Base-by-base conservation (phyloP, 1,140 invertebrate species). In the Eumaeus atala region DNA sequence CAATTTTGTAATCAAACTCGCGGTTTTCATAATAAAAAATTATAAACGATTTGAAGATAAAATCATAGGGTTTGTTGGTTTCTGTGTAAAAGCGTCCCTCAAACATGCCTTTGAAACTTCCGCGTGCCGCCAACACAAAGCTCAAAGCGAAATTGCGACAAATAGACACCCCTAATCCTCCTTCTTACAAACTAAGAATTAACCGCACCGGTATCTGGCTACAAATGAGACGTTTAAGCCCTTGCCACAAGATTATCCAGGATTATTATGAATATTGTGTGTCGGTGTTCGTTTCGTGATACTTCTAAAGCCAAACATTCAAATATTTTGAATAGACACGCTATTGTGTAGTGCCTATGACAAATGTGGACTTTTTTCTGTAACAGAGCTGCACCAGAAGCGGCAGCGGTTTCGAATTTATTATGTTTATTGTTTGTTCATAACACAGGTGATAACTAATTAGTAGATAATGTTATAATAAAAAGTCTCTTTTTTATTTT, bases 181-280 rank as follows among this genome's bases (percentile, higher is more conserved):
- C 67, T 68, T 66, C 70, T 75, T 67, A 70, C 67, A 74, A 75
- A 70, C 59, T 69, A 78, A 70, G 64, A 66, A 70, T 69, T 73
- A 75, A 81, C 73, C 62, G 54, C 67, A 61, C 67, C 77, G 77
- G 71, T 75, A 69, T 72, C 62, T 71, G 58, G 63, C 63, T 69
- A 72, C 66, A 79, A 82, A 80, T 83, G 74, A 78, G 70, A 69
- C 70, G 64, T 69, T 75, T 74, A 74, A 83, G 72, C 72, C 70
- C 66, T 62, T 49, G 59, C 71, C 74, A 73, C 74, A 80, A 74
- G 68, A 77, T 75, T 75, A 77, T 67, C 70, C 62, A 54, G 72
- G 76, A 79, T 84, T 84, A 83, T 73, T 66, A 66, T 59, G 56
- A 56, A 70, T 69, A 71, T 77, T 84, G 74, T 80, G 77, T 72